phyloP scores from a whole-genome alignment of 2,797 vertebrate genomes.

The Ciconia nigra region DNA sequence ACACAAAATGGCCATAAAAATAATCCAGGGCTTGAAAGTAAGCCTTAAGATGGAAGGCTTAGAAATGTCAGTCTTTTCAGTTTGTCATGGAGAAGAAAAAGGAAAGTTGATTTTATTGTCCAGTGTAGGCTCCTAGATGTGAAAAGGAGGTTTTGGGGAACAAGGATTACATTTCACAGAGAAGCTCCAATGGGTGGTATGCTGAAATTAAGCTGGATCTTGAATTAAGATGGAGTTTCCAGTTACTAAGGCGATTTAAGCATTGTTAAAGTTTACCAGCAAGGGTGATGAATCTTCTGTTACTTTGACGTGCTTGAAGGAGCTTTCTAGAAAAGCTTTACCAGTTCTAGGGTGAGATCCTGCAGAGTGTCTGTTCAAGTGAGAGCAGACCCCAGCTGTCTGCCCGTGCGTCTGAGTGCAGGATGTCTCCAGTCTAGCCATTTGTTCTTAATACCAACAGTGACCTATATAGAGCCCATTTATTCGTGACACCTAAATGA shows the following conservation, averaged over 20 bases:
- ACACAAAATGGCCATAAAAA: background rate
- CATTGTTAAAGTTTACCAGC: background rate
- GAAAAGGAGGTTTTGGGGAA: background rate
- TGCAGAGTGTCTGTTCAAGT: background rate
- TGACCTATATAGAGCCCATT: rapidly evolving
- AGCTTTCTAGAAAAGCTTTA: background rate
- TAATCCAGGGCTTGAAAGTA: background rate
- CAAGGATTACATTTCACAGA: background rate
- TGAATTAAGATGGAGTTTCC: background rate
- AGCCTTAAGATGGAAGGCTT: background rate
- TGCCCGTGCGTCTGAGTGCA: rapidly evolving
- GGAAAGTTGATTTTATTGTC: background rate
- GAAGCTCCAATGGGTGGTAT: background rate
- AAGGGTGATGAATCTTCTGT: background rate
- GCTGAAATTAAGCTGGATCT: background rate
- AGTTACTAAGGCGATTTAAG: rapidly evolving
- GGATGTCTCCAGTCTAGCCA: rapidly evolving
- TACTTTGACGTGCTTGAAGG: background rate
- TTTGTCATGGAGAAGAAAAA: background rate
- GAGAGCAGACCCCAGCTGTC: background rate
- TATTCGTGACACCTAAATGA: rapidly evolving
- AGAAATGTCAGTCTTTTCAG: background rate
- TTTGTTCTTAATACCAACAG: background rate
- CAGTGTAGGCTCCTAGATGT: background rate
- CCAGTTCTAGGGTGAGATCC: background rate